phyloP scores from a whole-genome alignment of 2,113 vertebrate species.

The Eolophus roseicapilla region DNA sequence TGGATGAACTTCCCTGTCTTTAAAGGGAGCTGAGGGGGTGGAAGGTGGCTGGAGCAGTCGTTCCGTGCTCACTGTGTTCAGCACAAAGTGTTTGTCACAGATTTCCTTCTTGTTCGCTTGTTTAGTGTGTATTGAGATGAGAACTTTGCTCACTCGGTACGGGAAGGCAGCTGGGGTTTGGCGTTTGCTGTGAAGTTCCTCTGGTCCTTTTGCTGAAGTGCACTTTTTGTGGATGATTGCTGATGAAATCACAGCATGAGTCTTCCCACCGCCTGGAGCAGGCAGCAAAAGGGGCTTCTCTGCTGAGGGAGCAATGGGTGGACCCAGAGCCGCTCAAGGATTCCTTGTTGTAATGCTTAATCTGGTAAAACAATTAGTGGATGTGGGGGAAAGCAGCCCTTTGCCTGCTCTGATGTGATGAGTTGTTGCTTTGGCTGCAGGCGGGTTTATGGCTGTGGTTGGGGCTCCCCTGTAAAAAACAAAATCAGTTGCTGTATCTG shows the following conservation, averaged over 20 bases:
- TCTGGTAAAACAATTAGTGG: background rate
- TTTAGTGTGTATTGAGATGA: background rate
- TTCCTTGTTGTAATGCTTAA: accelerated
- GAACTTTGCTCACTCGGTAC: background rate
- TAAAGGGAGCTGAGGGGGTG: background rate
- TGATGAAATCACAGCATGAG: background rate
- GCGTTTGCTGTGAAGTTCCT: background rate
- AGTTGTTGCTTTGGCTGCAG: background rate
- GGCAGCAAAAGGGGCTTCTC: background rate
- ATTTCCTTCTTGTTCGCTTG: background rate
- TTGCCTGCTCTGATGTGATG: accelerated
- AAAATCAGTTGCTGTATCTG: background rate
- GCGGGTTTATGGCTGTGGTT: background rate
- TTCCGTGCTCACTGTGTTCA: background rate
- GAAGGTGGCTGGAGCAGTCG: accelerated
- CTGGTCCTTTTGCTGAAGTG: background rate
- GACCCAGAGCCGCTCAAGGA: background rate
- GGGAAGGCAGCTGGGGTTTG: background rate
- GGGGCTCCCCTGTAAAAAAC: background rate
- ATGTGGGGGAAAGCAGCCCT: background rate
- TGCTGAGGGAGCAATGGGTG: background rate
- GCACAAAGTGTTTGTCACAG: background rate
- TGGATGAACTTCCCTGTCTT: background rate
- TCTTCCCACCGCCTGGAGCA: too few species aligned
- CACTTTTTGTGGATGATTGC: too few species aligned